Percentiles rank a stretch among this genome's conserved stretches.
These are phyloP conservation scores for Trachops cirrhosus DNA, from an alignment of 2,797 vertebrate species.

Conservation along the genomic window DNA sequence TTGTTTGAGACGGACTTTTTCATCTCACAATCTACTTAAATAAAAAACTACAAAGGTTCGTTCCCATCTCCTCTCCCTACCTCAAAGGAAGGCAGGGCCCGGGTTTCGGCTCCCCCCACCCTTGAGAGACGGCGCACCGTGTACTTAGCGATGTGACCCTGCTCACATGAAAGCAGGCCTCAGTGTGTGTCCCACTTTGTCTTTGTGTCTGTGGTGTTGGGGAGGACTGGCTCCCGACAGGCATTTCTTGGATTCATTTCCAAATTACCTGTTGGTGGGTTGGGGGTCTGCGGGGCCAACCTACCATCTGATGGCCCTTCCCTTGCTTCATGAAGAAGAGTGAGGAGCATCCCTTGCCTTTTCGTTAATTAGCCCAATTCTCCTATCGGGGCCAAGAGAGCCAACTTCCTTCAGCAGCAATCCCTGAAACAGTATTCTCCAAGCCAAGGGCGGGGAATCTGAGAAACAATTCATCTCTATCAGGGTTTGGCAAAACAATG, in stretches of 20 bases:
- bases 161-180: constrained; percentile 54
- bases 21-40: constrained; percentile 15
- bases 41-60: constrained; percentile 19
- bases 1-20: constrained; percentile 46
- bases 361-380: constrained; percentile 48
- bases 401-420: constrained; percentile 22
- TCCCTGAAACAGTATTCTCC: not conserved
- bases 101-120: not conserved
- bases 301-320: not conserved
- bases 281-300: not conserved
- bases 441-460: not conserved
- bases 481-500: constrained; percentile 71
- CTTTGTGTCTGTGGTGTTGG: not conserved
- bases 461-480: constrained; percentile 64
- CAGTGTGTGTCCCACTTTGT: not conserved
- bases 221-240: not conserved
- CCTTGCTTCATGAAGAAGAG: not conserved
- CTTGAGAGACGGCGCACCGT: constrained; percentile 49
- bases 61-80: not conserved
- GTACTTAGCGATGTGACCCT: constrained; percentile 15
- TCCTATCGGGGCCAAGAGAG: not conserved
- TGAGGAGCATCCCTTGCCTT: not conserved
- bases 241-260: constrained; percentile 10
- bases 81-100: constrained; percentile 53
- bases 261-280: constrained; percentile 27